These are phyloP conservation scores for Acanthosepion esculentum DNA, from an alignment of 2,888 invertebrate species.

Conservation along the genomic window DNA sequence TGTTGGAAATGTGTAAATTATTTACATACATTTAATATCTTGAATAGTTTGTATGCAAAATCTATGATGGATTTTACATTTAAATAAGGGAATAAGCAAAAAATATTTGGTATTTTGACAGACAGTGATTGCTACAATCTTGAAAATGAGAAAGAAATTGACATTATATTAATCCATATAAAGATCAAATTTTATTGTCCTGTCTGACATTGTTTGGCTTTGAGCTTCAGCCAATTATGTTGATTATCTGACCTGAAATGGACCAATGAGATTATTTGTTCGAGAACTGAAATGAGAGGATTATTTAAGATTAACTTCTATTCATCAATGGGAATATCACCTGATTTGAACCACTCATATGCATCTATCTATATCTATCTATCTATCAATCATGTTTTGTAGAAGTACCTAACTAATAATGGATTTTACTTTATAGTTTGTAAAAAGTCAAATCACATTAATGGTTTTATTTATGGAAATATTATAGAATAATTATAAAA, in stretches of 20 bases:
- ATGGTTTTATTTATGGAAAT: too few species aligned
- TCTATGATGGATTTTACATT: too few species aligned
- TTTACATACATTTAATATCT: too few species aligned
- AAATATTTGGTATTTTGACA: background rate
- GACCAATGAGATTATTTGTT: constrained; percentile 33
- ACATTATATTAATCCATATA: background rate
- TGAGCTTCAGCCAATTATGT: constrained; percentile 12
- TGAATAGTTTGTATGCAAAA: too few species aligned
- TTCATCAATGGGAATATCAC: constrained; percentile 12
- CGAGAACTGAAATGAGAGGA: background rate
- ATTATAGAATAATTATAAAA: too few species aligned
- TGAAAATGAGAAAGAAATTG: background rate
- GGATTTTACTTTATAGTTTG: too few species aligned
- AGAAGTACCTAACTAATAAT: too few species aligned
- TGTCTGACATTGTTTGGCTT: background rate
- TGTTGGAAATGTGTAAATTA: too few species aligned
- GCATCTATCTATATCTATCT: background rate
- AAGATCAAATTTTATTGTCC: background rate
- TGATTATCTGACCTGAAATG: constrained; percentile 33
- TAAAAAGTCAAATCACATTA: too few species aligned
- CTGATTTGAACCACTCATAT: background rate
- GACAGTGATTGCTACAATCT: background rate
- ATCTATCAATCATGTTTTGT: background rate
- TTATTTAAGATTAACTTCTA: background rate
- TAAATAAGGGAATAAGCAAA: background rate